Base-by-base conservation (phyloP, 2,888 invertebrate genomes). In the Nemotelus pantherinus region DNA sequence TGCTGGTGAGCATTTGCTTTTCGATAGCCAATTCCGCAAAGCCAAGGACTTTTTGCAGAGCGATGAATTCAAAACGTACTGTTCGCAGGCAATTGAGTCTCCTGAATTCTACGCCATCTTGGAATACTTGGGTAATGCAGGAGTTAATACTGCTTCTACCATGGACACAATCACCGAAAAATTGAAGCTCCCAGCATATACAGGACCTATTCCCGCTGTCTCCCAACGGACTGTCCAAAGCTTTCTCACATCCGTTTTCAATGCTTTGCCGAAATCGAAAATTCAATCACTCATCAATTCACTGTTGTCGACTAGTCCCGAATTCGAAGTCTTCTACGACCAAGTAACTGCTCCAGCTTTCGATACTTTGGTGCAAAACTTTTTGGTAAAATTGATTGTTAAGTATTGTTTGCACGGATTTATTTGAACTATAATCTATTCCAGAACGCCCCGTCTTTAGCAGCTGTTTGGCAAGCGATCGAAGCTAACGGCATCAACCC, bases 101-200 rank as follows among this genome's bases (percentile, higher is more conserved):
- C 50, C 68, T 39, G 25, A 68, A 50, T 68, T 68, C 47, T 45
- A 67, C n/a, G 68, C 68, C 50, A 48, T 65, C 2, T 2, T 68
- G 5, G 39, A 48, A 6, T 68, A 68, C 39, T 39, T 68, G 39
- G 68, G n/a, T 5, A 9, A 6, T 7, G 10, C 68, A 39, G 68
- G 68, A 25, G 9, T 50, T 5, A 53, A 68, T 50, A 25, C 50
- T 2, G 50, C 50, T 25, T 25, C 10, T 50, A 39, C 9, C 10
- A n/a, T 68, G 6, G 41, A 68, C 39, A 6, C 3, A 50, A 50
- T 68, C 7, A 53, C 68, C 39, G 5, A 47, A 25, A 3, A 47
- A 50, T 50, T 68, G 53, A 50, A 68, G 2, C 25, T 50, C 1
- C 25, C 68, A 5, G 48, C 4, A 50, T 68, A 68, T 50, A 9